Evolutionary conservation across 2,888 invertebrate genomes (phyloP), one percentile per base, ranked within the genome.

Genomic region (Icerya purchasi): DNA sequence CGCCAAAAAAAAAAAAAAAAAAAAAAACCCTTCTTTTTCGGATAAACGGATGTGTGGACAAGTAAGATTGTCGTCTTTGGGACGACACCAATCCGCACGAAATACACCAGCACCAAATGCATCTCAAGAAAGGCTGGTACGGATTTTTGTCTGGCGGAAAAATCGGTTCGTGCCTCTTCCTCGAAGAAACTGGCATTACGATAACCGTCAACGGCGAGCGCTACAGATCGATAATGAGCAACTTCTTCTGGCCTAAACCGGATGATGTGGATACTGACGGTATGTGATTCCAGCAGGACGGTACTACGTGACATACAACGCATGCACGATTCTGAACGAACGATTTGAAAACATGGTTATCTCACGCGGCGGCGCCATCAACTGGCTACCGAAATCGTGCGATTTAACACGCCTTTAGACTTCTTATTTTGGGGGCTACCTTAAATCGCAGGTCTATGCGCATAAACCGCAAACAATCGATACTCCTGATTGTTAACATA

Each of bases 141-240:
- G 65, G 63, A 66, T 49, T 70, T 69, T 53, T 68, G 69, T 67
- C 71, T 70, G 67, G 67, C 70, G 65, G 68, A 67, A 63, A 69
- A 71, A 62, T 69, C 66, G 66, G 64, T 65, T 65, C n/a, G n/a
- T n/a, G n/a, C n/a, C n/a, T n/a, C n/a, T n/a, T 65, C 65, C 65
- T 69, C 68, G 65, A 70, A 61, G 66, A 67, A 24, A 66, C 21
- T 64, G 67, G 67, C 52, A 61, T 63, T 54, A 64, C 64, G 54
- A 63, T 68, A 61, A 68, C 68, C n/a, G n/a, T n/a, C n/a, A n/a
- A n/a, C n/a, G n/a, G n/a, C n/a, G n/a, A n/a, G n/a, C n/a, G n/a
- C n/a, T n/a, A n/a, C n/a, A n/a, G n/a, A n/a, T n/a, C n/a, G n/a
- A n/a, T n/a, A n/a, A n/a, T n/a, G n/a, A n/a, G 53, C 22, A 54